Evolutionary conservation across 2,888 invertebrate genomes (phyloP), one percentile per base, ranked within the genome.

Genomic region (Philhelius pedissequus): DNA sequence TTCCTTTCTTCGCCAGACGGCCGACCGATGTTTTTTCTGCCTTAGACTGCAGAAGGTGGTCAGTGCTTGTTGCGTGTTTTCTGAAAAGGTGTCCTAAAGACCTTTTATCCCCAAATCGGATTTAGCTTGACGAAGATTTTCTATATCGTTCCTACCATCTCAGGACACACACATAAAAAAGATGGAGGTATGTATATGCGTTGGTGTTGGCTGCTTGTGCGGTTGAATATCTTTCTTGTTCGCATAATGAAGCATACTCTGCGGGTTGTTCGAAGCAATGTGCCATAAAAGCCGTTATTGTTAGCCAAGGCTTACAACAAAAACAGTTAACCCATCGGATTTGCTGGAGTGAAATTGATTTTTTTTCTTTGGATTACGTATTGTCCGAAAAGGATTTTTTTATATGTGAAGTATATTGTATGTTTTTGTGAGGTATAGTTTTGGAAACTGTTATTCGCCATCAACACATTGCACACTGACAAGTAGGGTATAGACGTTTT

Each of bases 91-190:
- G 84, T 84, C 84, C 80, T 80, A 84, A 84, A 48, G 80, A 84
- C 80, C 75, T 84, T 76, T 84, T 66, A 84, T 84, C 84, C 84
- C 68, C 54, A 84, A 84, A 84, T 84, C 75, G 80, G 84, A 84
- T 84, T 84, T 80, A n/a, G 52, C 75, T 71, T 64, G 50, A 45
- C 48, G 45, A 69, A 74, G 74, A 78, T 74, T 69, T 78, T 54
- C 77, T 25, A n/a, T n/a, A n/a, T n/a, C n/a, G n/a, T n/a, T n/a
- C n/a, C n/a, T n/a, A n/a, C n/a, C n/a, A n/a, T n/a, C n/a, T n/a
- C n/a, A n/a, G 13, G 22, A 15, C 18, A 35, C 11, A 27, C 5
- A 50, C 20, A 9, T 6, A n/a, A n/a, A n/a, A n/a, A n/a, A n/a
- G n/a, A n/a, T n/a, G 8, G 20, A 7, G 11, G 35, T 38, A 8